phyloP scores from a whole-genome alignment of 2,797 vertebrate species.

The Cetoscarus ocellatus region DNA sequence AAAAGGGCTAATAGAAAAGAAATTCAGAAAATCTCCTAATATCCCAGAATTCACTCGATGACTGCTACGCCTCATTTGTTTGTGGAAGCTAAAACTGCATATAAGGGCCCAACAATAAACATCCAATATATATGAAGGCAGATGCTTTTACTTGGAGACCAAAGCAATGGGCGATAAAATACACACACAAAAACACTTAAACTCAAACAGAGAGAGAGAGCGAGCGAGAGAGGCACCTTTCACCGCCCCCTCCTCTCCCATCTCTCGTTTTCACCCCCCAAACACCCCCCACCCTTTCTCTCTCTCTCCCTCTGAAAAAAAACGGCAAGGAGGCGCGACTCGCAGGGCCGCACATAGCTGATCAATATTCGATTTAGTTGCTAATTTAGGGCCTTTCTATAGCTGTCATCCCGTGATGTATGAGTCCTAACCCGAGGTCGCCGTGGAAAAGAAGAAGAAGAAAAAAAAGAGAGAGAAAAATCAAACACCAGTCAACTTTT shows the following conservation, averaged over 20 bases:
- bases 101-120: conserved; percentile 7
- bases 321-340: conserved; percentile 89
- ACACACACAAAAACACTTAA: conserved; percentile 62
- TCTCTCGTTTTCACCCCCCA: conserved; percentile 63
- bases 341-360: conserved; percentile 91
- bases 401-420: conserved; percentile 99
- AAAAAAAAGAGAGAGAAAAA: conserved; percentile 82
- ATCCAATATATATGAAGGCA: conserved; percentile 39
- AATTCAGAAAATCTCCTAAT: too few relatives aligned
- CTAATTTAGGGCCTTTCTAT: conserved; percentile 99
- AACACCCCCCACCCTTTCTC: conserved; percentile 38
- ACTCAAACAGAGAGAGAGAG: conserved; percentile 60
- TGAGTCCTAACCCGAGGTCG: conserved; percentile 96
- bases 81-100: conserved; percentile 25
- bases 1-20: too few relatives aligned
- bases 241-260: conserved; percentile 56
- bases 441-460: conserved; percentile 88
- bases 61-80: conserved; percentile 11
- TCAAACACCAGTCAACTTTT: conserved; percentile 93
- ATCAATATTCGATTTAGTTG: conserved; percentile 99
- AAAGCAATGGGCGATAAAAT: conserved; percentile 44
- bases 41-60: neutral
- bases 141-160: conserved; percentile 34
- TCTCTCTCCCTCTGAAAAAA: conserved; percentile 74
- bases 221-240: conserved; percentile 62